phyloP scores from a whole-genome alignment of 2,888 invertebrate species.

The Drosophila greeni region DNA sequence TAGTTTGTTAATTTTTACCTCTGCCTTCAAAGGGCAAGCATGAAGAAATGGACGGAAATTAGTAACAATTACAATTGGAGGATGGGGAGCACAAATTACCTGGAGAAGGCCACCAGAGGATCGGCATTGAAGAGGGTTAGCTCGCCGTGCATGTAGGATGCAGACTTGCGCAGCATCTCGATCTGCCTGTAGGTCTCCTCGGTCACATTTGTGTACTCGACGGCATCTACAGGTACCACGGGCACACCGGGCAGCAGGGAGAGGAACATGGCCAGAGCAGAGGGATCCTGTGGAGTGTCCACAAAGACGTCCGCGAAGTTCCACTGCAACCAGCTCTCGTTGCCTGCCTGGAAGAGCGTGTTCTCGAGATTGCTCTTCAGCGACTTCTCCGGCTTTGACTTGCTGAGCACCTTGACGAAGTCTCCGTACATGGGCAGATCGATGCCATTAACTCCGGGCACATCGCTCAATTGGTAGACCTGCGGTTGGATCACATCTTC shows the following conservation, averaged over 20 bases:
- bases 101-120: constrained; percentile 83
- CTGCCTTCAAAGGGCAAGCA: constrained; percentile 57
- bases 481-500: constrained; percentile 75
- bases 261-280: constrained; percentile 83
- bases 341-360: constrained; percentile 61
- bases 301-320: constrained; percentile 66
- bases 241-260: constrained; percentile 90
- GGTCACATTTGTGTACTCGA: constrained; percentile 56
- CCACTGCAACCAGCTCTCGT: constrained; percentile 77
- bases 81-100: constrained; percentile 80
- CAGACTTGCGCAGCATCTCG: constrained; percentile 79
- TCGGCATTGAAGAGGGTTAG: constrained; percentile 78
- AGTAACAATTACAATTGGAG: neutral
- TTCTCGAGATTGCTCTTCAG: constrained; percentile 66
- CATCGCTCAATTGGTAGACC: constrained; percentile 60
- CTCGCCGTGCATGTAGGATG: constrained; percentile 84
- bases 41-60: constrained; percentile 7
- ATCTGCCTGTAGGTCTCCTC: constrained; percentile 69
- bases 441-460: constrained; percentile 65
- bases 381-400: constrained; percentile 57
- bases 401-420: constrained; percentile 67
- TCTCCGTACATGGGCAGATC: constrained; percentile 77
- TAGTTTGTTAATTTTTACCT: constrained; percentile 52
- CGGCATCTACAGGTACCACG: constrained; percentile 79
- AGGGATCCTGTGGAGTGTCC: constrained; percentile 55